Percentiles rank a stretch among this genome's conserved stretches.
Conservation (phyloP, 2,888 invertebrate genomes). For the Orgyia antiqua region DNA sequence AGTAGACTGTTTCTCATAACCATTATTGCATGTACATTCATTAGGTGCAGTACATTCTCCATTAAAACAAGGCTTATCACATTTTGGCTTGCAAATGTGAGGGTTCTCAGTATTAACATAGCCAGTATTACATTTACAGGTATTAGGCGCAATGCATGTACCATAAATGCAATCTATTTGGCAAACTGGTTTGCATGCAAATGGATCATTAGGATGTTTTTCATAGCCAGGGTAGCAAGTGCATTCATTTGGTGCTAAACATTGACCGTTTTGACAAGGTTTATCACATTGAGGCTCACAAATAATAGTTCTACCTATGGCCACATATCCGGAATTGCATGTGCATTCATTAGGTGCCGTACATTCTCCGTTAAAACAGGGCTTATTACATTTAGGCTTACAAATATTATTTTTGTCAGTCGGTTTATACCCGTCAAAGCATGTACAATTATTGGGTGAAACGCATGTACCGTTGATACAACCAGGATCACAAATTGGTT, state of each 20-base stretch:
- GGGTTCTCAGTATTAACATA: background rate
- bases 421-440: background rate
- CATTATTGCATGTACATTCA: constrained; percentile 50
- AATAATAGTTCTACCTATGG: background rate
- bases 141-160: constrained; percentile 2
- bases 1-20: constrained; percentile 30
- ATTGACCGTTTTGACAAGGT: constrained; percentile 4
- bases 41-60: constrained; percentile 47
- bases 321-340: constrained; percentile 15
- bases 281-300: constrained; percentile 12
- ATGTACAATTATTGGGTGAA: background rate
- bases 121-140: constrained; percentile 2
- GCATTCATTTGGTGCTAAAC: constrained; percentile 3
- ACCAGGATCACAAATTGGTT: background rate
- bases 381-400: constrained; percentile 35
- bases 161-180: background rate
- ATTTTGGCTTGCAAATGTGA: constrained; percentile 8
- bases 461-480: background rate
- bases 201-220: constrained; percentile 1
- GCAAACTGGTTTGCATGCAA: constrained; percentile 2
- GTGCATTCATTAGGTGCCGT: constrained; percentile 19
- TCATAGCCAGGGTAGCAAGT: constrained; percentile 8
- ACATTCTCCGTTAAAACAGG: constrained; percentile 36
- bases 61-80: constrained; percentile 5
- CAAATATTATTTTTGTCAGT: constrained; percentile 11